phyloP scores from a whole-genome alignment of 2,113 vertebrate genomes.

The Asarcornis scutulata region DNA sequence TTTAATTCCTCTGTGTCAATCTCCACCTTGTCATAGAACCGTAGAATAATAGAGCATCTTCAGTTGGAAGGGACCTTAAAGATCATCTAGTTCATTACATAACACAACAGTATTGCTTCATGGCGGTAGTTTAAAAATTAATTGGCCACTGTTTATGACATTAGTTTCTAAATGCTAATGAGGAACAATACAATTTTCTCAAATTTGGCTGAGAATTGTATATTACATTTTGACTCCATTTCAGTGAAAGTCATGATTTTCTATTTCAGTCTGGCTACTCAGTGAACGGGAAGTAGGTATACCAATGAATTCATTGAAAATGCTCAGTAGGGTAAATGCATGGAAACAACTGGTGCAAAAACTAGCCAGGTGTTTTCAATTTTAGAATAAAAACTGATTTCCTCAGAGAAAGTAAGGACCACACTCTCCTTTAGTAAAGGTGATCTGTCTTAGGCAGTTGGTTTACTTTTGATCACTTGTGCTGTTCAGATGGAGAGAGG shows the following conservation, averaged over 20 bases:
- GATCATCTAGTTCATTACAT: not conserved
- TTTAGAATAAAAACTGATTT: not conserved
- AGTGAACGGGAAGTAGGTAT: not conserved
- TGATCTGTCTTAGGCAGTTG: not conserved
- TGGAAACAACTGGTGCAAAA: not conserved
- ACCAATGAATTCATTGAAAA: not conserved
- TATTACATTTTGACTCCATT: not conserved
- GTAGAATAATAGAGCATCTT: too few relatives aligned
- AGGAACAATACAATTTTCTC: not conserved
- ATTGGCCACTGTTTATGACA: not conserved
- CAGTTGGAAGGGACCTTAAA: too few relatives aligned
- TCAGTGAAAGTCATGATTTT: not conserved
- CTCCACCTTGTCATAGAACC: not conserved
- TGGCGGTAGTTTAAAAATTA: not conserved
- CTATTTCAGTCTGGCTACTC: not conserved
- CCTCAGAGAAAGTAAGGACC: not conserved
- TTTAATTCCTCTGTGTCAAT: not conserved
- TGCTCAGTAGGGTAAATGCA: not conserved
- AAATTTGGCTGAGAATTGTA: not conserved
- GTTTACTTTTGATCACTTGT: not conserved
- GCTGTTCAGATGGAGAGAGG: not conserved
- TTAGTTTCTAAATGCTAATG: not conserved
- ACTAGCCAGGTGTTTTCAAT: not conserved
- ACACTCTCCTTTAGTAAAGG: not conserved
- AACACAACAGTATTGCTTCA: not conserved